Evolutionary conservation across 2,797 vertebrate genomes (phyloP), one percentile per base, ranked within the genome.

Genomic region (Pseudomugil tenellus): DNA sequence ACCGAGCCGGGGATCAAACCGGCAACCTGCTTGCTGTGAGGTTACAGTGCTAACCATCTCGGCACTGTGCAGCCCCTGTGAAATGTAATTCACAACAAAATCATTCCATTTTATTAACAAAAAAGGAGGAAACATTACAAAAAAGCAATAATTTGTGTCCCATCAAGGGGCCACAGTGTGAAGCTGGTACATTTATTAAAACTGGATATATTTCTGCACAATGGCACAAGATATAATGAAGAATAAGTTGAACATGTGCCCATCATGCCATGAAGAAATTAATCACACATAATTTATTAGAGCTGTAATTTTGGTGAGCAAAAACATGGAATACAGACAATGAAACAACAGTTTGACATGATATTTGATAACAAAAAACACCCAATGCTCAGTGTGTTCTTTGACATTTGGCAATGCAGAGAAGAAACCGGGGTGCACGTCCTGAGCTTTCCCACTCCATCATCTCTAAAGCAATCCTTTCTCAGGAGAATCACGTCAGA

Each of bases 211-310:
- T 35, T 68, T 75, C 70, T 21, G 65, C n/a, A 54, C 39, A 28
- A 77, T 80, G 79, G 77, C 82, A 74, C 64, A 0, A 67, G 0
- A 55, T 73, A 63, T 59, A 41, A 41, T 2, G 2, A 6, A 41
- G 57, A 21, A 48, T 39, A 26, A 34, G 9, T 32, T n/a, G 25
- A 57, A 11, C 34, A 39, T 56, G 25, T 19, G 37, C 52, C 7
- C 56, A 46, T 52, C 29, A 32, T 72, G 63, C 19, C 53, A 69
- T 73, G 63, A 63, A 65, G 58, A 41, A 63, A 62, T 77, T 1
- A n/a, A 39, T 25, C 65, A 52, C 17, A 70, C 37, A 71, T 64
- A 28, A 83, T 83, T 67, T 81, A 59, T 76, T 53, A 32, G 64
- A 63, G 25, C 58, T 28, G 31, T 37, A 26, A 13, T 53, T 32